Conservation (phyloP, 2,797 vertebrate species). For the Eupleurogrammus muticus region DNA sequence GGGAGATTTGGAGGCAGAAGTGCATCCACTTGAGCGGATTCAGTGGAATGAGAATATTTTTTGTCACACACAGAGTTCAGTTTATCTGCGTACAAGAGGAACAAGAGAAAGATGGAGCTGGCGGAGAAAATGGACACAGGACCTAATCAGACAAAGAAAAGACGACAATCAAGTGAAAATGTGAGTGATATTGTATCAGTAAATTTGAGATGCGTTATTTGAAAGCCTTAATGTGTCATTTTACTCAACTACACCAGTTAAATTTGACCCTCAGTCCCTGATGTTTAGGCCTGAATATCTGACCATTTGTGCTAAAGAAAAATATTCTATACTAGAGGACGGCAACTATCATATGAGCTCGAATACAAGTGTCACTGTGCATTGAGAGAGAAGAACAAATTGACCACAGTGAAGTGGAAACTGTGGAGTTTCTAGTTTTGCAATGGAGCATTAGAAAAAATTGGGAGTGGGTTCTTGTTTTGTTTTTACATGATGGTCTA, state of each 20-base stretch:
- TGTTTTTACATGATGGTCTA: background rate
- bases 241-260: background rate
- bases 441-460: background rate
- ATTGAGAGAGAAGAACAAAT: background rate
- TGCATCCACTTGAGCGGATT: background rate
- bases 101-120: constrained; percentile 98
- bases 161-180: constrained; percentile 95
- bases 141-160: constrained; percentile 92
- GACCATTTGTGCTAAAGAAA: background rate
- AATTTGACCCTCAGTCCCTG: background rate
- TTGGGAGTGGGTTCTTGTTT: background rate
- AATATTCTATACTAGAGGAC: background rate
- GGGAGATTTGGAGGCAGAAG: background rate
- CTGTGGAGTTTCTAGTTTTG: no score
- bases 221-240: background rate
- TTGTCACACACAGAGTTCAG: constrained; percentile 91
- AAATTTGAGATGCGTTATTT: background rate
- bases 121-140: constrained; percentile 95
- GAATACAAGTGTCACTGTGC: background rate
- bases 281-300: background rate
- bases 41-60: constrained; percentile 21
- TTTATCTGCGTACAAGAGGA: constrained; percentile 98
- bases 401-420: background rate
- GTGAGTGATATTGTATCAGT: constrained; percentile 79
- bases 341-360: background rate